A percentile compares a stretch with the other conserved stretches of the same genome.
These are phyloP conservation scores for Bradypodion pumilum DNA, from an alignment of 2,797 vertebrate genomes.

Conservation along the genomic window DNA sequence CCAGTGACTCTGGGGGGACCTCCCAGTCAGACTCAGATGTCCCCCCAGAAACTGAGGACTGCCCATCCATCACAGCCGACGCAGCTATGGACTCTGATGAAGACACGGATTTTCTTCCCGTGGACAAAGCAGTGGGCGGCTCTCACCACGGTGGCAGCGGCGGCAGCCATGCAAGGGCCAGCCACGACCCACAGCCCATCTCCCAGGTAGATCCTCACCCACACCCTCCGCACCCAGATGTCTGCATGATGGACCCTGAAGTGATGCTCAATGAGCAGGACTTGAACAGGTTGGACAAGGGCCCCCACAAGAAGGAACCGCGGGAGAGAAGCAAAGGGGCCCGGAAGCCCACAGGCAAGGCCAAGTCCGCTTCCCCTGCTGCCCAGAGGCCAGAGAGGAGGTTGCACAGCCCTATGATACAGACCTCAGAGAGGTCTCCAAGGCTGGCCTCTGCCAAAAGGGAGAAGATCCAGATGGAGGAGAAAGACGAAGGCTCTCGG, in stretches of 20 bases:
- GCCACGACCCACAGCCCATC: conserved; percentile 87
- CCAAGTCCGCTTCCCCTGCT: conserved; percentile 87
- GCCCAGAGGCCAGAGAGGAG: conserved; percentile 88
- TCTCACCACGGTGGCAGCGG: conserved; percentile 70
- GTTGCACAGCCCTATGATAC: conserved; percentile 88
- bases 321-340: conserved; percentile 86
- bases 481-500: conserved; percentile 84
- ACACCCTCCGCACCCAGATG: conserved; percentile 89
- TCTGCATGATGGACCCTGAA: conserved; percentile 98
- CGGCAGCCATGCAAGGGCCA: conserved; percentile 76
- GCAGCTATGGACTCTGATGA: conserved; percentile 93
- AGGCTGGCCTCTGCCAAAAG: conserved; percentile 82
- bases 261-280: conserved; percentile 82
- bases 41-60: conserved; percentile 90
- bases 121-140: conserved; percentile 88
- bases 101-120: conserved; percentile 92
- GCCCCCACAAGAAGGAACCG: conserved; percentile 86
- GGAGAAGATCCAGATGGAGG: conserved; percentile 83
- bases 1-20: conserved; percentile 90
- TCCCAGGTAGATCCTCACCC: conserved; percentile 88
- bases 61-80: conserved; percentile 88
- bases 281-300: conserved; percentile 80
- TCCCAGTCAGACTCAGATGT: conserved; percentile 95
- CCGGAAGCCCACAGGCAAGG: conserved; percentile 84
- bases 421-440: conserved; percentile 76